Evolutionary conservation across 2,888 invertebrate species (phyloP).

Genomic region (Aspidiotus destructor): DNA sequence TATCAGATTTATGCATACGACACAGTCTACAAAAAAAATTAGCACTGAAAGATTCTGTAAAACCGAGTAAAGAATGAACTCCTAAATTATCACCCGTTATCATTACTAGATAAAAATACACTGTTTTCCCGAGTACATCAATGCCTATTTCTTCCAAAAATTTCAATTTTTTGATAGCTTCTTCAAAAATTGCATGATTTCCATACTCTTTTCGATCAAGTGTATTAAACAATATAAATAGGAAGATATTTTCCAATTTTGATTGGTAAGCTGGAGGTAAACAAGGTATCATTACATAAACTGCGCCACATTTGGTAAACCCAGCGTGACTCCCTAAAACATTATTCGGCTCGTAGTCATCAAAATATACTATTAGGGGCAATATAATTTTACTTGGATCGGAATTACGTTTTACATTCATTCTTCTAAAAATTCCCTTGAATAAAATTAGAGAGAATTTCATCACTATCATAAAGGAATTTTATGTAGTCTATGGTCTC

Average conservation of each 20-base stretch:
- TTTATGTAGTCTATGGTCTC: neutral
- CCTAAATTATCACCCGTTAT: neutral
- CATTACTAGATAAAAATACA: neutral
- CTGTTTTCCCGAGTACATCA: neutral
- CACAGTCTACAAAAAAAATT: neutral
- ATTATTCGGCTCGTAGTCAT: neutral
- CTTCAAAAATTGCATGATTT: neutral
- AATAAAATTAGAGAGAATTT: neutral
- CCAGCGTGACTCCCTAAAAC: neutral
- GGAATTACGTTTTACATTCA: neutral
- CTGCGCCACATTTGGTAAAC: neutral
- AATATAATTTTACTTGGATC: neutral
- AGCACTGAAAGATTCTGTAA: neutral
- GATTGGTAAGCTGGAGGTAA: neutral
- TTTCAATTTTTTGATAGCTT: neutral
- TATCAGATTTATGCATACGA: neutral
- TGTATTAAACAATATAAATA: neutral
- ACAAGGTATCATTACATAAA: neutral
- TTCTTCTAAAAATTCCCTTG: neutral
- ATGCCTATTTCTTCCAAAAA: neutral
- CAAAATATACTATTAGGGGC: neutral
- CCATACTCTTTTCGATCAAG: neutral
- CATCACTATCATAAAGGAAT: neutral
- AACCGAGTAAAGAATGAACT: neutral
- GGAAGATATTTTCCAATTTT: neutral